phyloP scores from a whole-genome alignment of 1,140 invertebrate species.

The Arion vulgaris region DNA sequence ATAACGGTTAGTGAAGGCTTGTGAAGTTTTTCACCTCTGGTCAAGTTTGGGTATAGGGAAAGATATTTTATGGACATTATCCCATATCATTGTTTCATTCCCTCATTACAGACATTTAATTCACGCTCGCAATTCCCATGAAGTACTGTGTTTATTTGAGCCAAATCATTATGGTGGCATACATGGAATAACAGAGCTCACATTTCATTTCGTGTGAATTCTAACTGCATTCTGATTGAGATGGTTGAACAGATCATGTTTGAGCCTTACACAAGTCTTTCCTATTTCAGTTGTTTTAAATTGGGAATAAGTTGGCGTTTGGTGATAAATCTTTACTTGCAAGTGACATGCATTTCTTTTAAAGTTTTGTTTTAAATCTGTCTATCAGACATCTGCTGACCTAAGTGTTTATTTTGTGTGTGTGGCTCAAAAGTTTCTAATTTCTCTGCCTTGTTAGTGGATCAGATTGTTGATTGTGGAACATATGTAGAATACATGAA shows the following conservation, averaged over 20 bases:
- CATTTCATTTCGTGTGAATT: not conserved
- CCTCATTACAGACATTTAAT: not conserved
- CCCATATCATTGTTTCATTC: slow-evolving; percentile 1
- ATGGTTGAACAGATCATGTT: not conserved
- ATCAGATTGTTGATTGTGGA: not conserved
- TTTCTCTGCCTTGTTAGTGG: not conserved
- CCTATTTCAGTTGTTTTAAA: not conserved
- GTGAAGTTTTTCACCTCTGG: not conserved
- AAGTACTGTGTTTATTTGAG: not conserved
- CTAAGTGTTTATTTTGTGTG: not conserved
- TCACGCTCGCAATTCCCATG: not conserved
- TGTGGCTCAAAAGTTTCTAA: not conserved
- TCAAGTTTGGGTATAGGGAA: not conserved
- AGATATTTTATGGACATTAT: not conserved
- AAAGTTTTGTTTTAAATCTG: no score
- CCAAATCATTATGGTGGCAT: not conserved
- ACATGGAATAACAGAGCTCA: not conserved
- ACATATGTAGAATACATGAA: not conserved
- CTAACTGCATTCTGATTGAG: not conserved
- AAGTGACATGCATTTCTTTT: no score
- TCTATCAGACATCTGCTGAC: not conserved
- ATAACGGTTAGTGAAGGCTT: not conserved
- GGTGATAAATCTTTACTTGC: no score
- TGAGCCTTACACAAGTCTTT: not conserved
- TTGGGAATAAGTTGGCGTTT: no score